These are phyloP conservation scores for Tolmerus cingulatus DNA, from an alignment of 2,888 invertebrate genomes.

Conservation along the genomic window DNA sequence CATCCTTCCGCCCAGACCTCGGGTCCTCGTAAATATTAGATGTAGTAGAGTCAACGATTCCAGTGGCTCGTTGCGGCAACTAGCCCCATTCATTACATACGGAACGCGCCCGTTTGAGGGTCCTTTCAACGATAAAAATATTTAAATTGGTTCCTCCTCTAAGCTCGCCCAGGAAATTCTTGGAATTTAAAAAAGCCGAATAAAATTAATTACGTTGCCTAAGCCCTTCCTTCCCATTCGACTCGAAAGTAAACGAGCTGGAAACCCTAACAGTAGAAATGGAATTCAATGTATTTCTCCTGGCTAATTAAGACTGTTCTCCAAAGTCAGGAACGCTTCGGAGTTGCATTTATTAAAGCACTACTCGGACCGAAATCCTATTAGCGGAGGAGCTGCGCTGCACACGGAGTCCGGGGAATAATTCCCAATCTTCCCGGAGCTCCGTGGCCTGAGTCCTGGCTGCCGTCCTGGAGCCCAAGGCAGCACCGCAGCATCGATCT, in stretches of 20 bases:
- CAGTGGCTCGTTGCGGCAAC: background rate
- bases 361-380: slow-evolving; percentile 22
- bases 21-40: background rate
- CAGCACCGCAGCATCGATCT: background rate
- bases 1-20: background rate
- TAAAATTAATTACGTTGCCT: slow-evolving; percentile 14
- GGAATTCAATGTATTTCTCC: slow-evolving; percentile 15
- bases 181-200: slow-evolving; percentile 1
- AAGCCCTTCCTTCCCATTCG: slow-evolving; percentile 3
- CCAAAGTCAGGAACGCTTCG: slow-evolving; percentile 9
- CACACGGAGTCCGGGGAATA: background rate
- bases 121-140: background rate
- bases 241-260: slow-evolving; percentile 20
- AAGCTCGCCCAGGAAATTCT: background rate
- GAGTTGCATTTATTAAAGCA: slow-evolving; percentile 28
- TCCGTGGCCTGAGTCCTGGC: background rate
- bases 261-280: background rate
- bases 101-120: background rate
- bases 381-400: background rate
- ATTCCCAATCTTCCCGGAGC: background rate
- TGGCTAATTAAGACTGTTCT: slow-evolving; percentile 20
- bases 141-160: background rate
- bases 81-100: background rate
- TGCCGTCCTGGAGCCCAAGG: background rate
- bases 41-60: background rate